phyloP scores from a whole-genome alignment of 2,113 vertebrate genomes.

The Heloderma charlesbogerti region DNA sequence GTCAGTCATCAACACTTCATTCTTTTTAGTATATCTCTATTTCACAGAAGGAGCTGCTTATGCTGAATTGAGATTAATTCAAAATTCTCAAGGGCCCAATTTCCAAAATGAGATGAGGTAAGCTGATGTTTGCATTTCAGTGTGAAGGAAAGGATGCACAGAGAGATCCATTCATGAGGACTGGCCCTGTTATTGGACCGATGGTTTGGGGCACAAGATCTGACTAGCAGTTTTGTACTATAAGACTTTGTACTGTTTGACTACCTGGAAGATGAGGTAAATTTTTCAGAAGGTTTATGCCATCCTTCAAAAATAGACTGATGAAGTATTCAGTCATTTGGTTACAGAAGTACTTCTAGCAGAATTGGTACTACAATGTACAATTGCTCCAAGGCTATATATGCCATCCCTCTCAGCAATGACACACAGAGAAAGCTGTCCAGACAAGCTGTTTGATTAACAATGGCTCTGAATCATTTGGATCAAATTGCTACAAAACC shows the following conservation, averaged over 20 bases:
- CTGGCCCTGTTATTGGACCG: background rate
- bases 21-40: background rate
- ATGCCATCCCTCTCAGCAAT: background rate
- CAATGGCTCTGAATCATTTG: background rate
- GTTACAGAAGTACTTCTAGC: background rate
- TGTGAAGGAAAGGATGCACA: background rate
- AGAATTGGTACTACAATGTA: background rate
- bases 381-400: background rate
- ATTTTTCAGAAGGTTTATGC: background rate
- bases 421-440: background rate
- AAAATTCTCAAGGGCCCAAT: background rate
- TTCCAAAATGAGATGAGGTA: background rate
- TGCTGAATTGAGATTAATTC: background rate
- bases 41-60: slow-evolving; percentile 10
- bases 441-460: slow-evolving; percentile 29
- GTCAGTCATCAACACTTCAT: background rate
- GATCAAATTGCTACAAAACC: background rate
- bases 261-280: rapidly evolving
- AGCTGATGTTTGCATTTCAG: background rate
- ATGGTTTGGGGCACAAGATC: background rate
- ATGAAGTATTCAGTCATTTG: rapidly evolving
- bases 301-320: rapidly evolving
- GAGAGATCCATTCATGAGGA: slow-evolving; percentile 1
- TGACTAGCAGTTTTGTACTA: background rate
- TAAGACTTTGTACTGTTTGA: background rate